Percentiles rank a stretch among this genome's conserved stretches.
Conservation (phyloP, 1,140 invertebrate genomes). For the Drosophila parvula region DNA sequence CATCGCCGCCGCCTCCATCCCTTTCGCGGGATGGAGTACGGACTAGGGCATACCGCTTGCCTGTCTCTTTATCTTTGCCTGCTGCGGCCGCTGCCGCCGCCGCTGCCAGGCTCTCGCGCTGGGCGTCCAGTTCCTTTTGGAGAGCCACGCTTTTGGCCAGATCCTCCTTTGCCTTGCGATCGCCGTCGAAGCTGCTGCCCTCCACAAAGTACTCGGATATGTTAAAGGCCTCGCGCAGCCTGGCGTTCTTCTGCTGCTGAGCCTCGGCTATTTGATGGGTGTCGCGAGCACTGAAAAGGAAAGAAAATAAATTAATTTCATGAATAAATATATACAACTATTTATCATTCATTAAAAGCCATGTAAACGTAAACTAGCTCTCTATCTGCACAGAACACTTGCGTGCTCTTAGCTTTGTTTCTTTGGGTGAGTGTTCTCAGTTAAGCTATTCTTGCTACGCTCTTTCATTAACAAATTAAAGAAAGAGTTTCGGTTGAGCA, state of each 20-base stretch:
- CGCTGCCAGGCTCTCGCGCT: slow-evolving; percentile 84
- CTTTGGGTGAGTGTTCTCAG: too few relatives aligned
- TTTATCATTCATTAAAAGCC: neutral
- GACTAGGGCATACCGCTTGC: slow-evolving; percentile 87
- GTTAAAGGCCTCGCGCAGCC: slow-evolving; percentile 96
- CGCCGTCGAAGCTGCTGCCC: slow-evolving; percentile 95
- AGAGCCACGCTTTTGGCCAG: slow-evolving; percentile 86
- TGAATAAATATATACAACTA: neutral
- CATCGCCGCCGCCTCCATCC: slow-evolving; percentile 33
- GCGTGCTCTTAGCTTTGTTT: too few relatives aligned
- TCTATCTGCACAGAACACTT: too few relatives aligned
- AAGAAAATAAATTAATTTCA: neutral
- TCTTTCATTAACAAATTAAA: too few relatives aligned
- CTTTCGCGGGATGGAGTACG: slow-evolving; percentile 86
- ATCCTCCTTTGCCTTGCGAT: slow-evolving; percentile 91
- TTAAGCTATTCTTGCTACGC: too few relatives aligned
- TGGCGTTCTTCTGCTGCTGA: slow-evolving; percentile 97
- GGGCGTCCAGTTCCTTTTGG: slow-evolving; percentile 85
- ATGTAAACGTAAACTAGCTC: too few relatives aligned
- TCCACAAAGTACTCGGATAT: slow-evolving; percentile 97
- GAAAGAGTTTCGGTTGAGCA: neutral
- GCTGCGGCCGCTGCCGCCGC: slow-evolving; percentile 77
- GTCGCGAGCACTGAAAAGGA: slow-evolving; percentile 91
- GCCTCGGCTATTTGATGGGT: slow-evolving; percentile 98
- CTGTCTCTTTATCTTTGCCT: slow-evolving; percentile 82